Conservation (phyloP, 30 jellyfish, hydroid and myxozoan genomes). For the Clytia hemisphaerica region DNA sequence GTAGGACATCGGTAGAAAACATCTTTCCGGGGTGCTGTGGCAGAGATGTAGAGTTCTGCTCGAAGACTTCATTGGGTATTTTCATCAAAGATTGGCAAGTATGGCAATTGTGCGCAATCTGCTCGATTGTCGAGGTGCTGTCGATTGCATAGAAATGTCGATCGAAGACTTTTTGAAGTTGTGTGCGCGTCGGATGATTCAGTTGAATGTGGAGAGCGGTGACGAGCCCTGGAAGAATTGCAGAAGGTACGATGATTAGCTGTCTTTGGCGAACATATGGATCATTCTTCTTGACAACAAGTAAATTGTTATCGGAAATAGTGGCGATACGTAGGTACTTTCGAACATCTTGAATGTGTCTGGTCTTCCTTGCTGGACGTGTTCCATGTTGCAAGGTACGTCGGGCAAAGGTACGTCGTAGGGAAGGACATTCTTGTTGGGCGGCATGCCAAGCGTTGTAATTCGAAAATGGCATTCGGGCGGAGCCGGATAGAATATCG, state of each 20-base stretch:
- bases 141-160: not conserved
- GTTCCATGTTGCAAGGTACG: not conserved
- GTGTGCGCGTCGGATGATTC: not conserved
- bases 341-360: no score
- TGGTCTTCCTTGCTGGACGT: constrained; percentile 1
- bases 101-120: not conserved
- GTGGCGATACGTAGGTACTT: no score
- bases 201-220: not conserved
- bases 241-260: no score
- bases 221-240: not conserved
- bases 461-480: not conserved
- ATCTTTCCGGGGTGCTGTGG: not conserved
- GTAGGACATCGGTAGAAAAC: not conserved
- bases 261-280: no score
- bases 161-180: not conserved
- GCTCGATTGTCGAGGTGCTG: not conserved
- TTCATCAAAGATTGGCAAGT: not conserved
- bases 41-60: not conserved
- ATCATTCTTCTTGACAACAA: no score
- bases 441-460: not conserved
- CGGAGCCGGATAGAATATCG: not conserved
- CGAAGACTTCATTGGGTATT: not conserved
- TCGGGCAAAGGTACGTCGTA: not conserved
- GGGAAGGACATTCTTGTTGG: not conserved
- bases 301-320: no score